Evolutionary conservation across 2,797 vertebrate genomes (phyloP).

Genomic region (Streptopelia turtur): DNA sequence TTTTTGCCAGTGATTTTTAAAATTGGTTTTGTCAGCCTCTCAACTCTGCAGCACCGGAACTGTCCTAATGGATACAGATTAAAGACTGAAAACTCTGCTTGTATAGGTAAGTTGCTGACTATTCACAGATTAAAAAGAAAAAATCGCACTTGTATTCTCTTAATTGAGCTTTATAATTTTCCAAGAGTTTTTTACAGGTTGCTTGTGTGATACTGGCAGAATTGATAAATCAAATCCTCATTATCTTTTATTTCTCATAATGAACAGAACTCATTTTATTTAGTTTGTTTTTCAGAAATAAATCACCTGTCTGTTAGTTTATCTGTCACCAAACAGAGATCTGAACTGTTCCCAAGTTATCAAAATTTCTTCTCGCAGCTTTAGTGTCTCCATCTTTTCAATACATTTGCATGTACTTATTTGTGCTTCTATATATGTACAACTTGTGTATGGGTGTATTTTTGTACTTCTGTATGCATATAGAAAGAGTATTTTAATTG

Average conservation of each 20-base stretch:
- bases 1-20: slow-evolving; percentile 75
- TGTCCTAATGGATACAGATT: slow-evolving; percentile 78
- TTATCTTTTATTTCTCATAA: neutral
- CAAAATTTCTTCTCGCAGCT: neutral
- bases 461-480: neutral
- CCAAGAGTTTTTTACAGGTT: neutral
- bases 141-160: neutral
- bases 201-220: neutral
- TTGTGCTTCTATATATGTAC: neutral
- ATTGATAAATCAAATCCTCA: neutral
- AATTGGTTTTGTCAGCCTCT: slow-evolving; percentile 72
- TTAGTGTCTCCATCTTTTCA: neutral
- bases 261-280: neutral
- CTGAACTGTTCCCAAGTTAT: neutral
- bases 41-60: slow-evolving; percentile 57
- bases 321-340: neutral
- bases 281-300: neutral
- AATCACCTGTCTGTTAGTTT: neutral
- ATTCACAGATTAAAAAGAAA: neutral
- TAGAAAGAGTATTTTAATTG: neutral
- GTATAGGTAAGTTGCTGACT: slow-evolving; percentile 81
- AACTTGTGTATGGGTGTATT: neutral
- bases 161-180: neutral
- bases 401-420: neutral
- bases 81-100: slow-evolving; percentile 71